Conservation (phyloP, 1,140 invertebrate genomes). For the Drosophila aff. region DNA sequence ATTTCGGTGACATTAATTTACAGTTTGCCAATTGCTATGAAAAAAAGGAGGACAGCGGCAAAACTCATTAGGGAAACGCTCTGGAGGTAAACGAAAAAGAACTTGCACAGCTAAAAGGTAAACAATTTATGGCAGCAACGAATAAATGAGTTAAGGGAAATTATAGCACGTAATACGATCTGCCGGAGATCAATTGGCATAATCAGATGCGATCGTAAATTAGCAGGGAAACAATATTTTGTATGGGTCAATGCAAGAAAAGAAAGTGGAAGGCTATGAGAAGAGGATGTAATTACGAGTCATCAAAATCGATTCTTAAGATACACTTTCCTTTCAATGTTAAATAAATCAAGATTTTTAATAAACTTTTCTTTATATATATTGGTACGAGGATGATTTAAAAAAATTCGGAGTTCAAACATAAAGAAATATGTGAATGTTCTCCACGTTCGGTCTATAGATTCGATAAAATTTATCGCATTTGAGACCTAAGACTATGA, state of each 20-base stretch:
- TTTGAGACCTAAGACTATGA: neutral
- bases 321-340: conserved; percentile 2
- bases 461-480: neutral
- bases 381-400: neutral
- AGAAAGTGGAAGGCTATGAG: conserved; percentile 13
- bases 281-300: neutral
- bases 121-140: conserved; percentile 20
- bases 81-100: conserved; percentile 29
- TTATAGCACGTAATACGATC: conserved; percentile 13
- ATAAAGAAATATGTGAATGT: neutral
- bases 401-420: too few species aligned
- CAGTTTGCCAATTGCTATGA: conserved; percentile 49
- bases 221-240: conserved; percentile 21
- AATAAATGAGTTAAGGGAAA: conserved; percentile 18
- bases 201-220: conserved; percentile 31
- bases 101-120: conserved; percentile 9
- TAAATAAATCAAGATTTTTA: neutral
- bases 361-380: neutral
- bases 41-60: conserved; percentile 28
- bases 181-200: conserved; percentile 20
- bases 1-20: conserved; percentile 62
- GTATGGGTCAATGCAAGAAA: conserved; percentile 25
- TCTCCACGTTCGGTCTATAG: neutral
- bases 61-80: conserved; percentile 55
- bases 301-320: neutral